These are phyloP conservation scores for Brachionus rotundiformis DNA, from an alignment of 1,140 invertebrate genomes.

Conservation along the genomic window DNA sequence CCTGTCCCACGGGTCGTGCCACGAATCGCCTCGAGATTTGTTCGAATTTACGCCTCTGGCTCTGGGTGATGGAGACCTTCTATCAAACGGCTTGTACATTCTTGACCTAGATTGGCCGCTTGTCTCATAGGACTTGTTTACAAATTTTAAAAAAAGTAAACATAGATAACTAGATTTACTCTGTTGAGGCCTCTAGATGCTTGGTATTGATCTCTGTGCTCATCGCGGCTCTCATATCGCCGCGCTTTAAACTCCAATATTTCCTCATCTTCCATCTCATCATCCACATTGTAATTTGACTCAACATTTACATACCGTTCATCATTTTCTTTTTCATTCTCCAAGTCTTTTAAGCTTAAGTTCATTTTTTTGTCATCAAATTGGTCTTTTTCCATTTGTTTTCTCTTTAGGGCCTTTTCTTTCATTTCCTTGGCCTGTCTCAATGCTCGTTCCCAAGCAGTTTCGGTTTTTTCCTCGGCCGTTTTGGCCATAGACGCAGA, in stretches of 20 bases:
- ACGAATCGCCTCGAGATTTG: background rate
- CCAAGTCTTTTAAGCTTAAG: slow-evolving; percentile 48
- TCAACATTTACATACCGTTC: slow-evolving; percentile 49
- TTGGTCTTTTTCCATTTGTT: slow-evolving; percentile 44
- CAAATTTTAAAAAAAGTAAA: background rate
- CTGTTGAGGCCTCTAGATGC: background rate
- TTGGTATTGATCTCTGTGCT: background rate
- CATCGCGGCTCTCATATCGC: background rate
- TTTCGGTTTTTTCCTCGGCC: background rate
- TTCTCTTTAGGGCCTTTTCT: slow-evolving; percentile 10
- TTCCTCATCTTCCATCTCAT: slow-evolving; percentile 19
- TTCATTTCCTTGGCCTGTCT: slow-evolving; percentile 50
- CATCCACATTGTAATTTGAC: background rate
- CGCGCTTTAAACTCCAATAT: background rate
- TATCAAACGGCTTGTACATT: background rate
- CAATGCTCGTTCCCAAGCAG: slow-evolving; percentile 44
- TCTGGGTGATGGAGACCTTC: slow-evolving; percentile 11
- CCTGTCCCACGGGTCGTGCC: slow-evolving; percentile 41
- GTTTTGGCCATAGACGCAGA: background rate
- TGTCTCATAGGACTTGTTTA: background rate
- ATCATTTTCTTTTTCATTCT: slow-evolving; percentile 49
- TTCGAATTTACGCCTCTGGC: background rate
- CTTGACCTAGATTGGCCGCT: background rate
- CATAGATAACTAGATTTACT: background rate
- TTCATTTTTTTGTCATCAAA: slow-evolving; percentile 52